Evolutionary conservation across 2,888 invertebrate genomes (phyloP).

Genomic region (Beris chalybata): DNA sequence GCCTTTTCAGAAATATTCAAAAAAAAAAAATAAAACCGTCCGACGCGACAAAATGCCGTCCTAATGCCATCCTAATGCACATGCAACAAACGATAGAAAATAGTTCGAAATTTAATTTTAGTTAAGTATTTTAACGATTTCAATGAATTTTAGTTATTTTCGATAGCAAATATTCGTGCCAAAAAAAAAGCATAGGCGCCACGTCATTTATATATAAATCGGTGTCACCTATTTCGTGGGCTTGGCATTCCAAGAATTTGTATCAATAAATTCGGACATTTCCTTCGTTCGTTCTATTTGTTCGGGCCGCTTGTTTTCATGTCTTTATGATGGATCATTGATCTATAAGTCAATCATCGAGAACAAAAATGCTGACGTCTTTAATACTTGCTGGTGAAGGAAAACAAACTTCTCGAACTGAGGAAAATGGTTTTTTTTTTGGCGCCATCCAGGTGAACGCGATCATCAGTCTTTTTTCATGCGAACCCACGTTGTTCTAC

Average conservation of each 20-base stretch:
- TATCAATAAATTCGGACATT: conserved; percentile 18
- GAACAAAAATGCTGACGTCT: conserved; percentile 5
- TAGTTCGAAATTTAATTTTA: conserved; percentile 18
- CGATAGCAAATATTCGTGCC: conserved; percentile 20
- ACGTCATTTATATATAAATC: conserved; percentile 27
- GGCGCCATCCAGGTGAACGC: no score
- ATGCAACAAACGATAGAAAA: not conserved
- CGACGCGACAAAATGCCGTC: conserved; percentile 16
- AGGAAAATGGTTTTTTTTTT: no score
- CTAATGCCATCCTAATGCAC: conserved; percentile 2
- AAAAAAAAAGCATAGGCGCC: conserved; percentile 12
- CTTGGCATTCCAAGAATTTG: conserved; percentile 20
- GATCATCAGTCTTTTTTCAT: no score
- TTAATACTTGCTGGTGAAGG: not conserved
- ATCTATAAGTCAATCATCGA: conserved; percentile 18
- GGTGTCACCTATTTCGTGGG: conserved; percentile 32
- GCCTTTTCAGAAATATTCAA: no score
- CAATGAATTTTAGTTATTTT: conserved; percentile 29
- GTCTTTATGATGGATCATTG: conserved; percentile 9
- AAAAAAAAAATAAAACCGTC: not conserved
- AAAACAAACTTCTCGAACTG: no score
- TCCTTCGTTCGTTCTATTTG: not conserved
- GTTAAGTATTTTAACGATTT: conserved; percentile 24
- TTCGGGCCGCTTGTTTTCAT: not conserved
- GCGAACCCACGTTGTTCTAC: no score